Base-by-base conservation (phyloP, 2,888 invertebrate species). In the Labia minor region DNA sequence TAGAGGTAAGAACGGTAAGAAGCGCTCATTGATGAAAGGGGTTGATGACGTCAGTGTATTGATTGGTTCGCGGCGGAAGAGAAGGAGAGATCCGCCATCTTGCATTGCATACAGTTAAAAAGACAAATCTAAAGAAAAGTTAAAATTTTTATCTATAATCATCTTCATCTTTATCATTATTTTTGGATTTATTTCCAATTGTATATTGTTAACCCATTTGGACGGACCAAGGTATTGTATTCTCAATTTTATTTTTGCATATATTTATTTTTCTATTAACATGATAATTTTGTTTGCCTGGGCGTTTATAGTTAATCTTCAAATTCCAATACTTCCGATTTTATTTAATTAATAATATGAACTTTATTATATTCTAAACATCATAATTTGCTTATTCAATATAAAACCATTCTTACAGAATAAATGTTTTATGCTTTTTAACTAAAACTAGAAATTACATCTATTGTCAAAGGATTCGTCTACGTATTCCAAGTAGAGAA, bases 161-260 rank as follows among this genome's bases (percentile, higher is more conserved):
- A 78, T 78, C 77, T 75, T 75, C 74, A 75, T 74, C 73, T 73
- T 73, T 72, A 72, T 75, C 75, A 73, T 76, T 76, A 76, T 73
- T 76, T 73, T 76, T 76, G 78, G 77, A 78, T 75, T 76, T 72
- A 75, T 74, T 77, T 76, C 78, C 77, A 82, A 83, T 83, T 83
- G 81, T 82, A 80, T 82, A 82, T 81, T 81, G 80, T 82, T 80
- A 81, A 85, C 83, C 84, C 83, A 85, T 84, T 84, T 83, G 86
- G 85, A 87, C 87, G 87, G 85, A 88, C 88, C 87, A 86, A 87
- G 86, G 88, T 88, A 83, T 74, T 72, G 65, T 64, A 62, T 21
- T 61, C 49, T 49, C n/a, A 61, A 1, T n/a, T 8, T 33, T 18
- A 49, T 49, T 19, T 18, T 62, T 19, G 2, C 62, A 62, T 62